Evolutionary conservation across 2,113 vertebrate genomes (phyloP).

Genomic region (Stigmatopora nigra): DNA sequence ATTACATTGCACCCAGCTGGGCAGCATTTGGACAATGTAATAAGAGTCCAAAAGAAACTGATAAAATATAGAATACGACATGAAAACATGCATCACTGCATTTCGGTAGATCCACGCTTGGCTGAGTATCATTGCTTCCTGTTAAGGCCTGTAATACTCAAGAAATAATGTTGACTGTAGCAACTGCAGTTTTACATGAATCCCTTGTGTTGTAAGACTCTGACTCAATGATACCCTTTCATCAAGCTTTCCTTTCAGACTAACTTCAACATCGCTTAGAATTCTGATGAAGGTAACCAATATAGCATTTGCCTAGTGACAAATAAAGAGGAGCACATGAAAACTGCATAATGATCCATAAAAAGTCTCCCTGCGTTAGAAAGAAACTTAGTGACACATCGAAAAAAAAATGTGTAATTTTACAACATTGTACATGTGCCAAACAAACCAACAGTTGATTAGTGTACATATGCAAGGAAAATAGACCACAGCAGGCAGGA

Average conservation of each 20-base stretch:
- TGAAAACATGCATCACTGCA: neutral
- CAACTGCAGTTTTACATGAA: neutral
- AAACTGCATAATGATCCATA: neutral
- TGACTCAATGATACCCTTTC: neutral
- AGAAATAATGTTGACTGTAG: neutral
- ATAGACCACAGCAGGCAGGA: neutral
- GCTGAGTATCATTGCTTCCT: constrained; percentile 2
- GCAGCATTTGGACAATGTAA: neutral
- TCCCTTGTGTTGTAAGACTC: neutral
- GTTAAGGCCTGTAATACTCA: neutral
- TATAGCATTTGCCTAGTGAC: neutral
- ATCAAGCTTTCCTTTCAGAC: neutral
- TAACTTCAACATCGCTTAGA: neutral
- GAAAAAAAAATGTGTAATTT: constrained; percentile 6
- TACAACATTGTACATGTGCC: constrained; percentile 10
- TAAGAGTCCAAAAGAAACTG: neutral
- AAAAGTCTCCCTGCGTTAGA: neutral
- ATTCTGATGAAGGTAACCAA: neutral
- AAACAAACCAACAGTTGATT: constrained; percentile 11
- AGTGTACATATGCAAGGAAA: neutral
- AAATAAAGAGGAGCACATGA: neutral
- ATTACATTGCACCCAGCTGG: constrained; percentile 13
- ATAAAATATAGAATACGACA: neutral
- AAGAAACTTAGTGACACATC: neutral
- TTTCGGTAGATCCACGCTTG: neutral